Base-by-base conservation (phyloP, 1,140 invertebrate genomes). In the Microplitis demolitor region DNA sequence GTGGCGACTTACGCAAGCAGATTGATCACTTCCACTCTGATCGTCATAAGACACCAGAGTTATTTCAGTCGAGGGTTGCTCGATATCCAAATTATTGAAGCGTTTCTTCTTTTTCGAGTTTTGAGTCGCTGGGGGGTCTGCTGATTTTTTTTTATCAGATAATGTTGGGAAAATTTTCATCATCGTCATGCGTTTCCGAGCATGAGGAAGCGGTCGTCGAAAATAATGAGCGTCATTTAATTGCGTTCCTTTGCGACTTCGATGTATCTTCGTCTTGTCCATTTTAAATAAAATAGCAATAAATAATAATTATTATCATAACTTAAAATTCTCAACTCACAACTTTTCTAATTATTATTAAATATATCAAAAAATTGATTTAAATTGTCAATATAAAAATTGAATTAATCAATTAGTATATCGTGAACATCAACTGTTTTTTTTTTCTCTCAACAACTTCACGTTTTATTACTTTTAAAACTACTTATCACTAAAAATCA, bases 171-270 rank as follows among this genome's bases (percentile, higher is more conserved):
- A 53, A 3, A 83, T 58, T 31, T 61, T 71, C 11, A 79, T 53
- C 9, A 75, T 37, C 3, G 71, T 71, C 76, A 83, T 81, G 16
- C 54, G 78, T 56, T 79, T 79, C 0, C 79, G 76, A 8, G 63
- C 66, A 37, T 76, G 79, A 4, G 74, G 71, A 2, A 72, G 58
- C 3, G 75, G 73, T 35, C 78, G 61, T 1, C 68, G 66, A 70
- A 83, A 84, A 39, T 75, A 79, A 5, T 75, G 73, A 1, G 33
- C 63, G 37, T 78, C 77, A 24, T 83, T 79, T 13, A 82, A n/a
- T 58, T 60, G 50, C 9, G 68, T 82, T 24, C 79, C 78, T 76
- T 66, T 34, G 11, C 74, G 62, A 50, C 70, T 72, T 72, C 24
- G 31, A 9, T 66, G 33, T 35, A 72, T 72, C 3, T 31, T 54